Conservation (phyloP, 2,888 invertebrate species). For the Exephanes ischioxanthus region DNA sequence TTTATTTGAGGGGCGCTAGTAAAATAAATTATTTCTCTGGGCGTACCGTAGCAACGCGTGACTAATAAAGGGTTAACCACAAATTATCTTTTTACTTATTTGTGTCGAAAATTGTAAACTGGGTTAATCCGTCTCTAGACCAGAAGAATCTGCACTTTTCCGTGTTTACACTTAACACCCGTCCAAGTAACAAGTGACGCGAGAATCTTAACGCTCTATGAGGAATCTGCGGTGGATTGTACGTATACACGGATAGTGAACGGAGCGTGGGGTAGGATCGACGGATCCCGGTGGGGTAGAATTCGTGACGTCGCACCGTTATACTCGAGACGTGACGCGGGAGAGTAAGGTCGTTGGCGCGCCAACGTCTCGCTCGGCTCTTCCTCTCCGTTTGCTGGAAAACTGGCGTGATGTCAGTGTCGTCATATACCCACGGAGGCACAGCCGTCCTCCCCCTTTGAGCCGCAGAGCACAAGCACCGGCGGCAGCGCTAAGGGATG, state of each 20-base stretch:
- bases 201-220: neutral
- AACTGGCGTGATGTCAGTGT: slow-evolving; percentile 47
- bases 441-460: slow-evolving; percentile 1
- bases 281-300: slow-evolving; percentile 33
- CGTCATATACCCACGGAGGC: slow-evolving; percentile 14
- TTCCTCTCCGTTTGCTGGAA: slow-evolving; percentile 48
- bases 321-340: slow-evolving; percentile 63
- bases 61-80: no score
- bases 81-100: no score
- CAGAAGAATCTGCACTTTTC: no score
- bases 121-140: no score
- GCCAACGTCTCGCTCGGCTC: slow-evolving; percentile 18
- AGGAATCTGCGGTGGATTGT: neutral
- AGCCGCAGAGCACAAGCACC: neutral
- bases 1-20: no score
- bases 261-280: no score
- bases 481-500: slow-evolving; percentile 5
- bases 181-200: no score
- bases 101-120: no score
- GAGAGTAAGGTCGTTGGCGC: slow-evolving; percentile 57
- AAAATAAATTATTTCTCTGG: no score
- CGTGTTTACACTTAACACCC: no score
- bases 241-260: no score
- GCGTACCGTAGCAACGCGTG: no score
- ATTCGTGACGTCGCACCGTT: slow-evolving; percentile 66